Percentiles rank a stretch among this genome's conserved stretches.
These are phyloP conservation scores for Numida meleagris DNA, from an alignment of 2,113 vertebrate genomes.

Conservation along the genomic window DNA sequence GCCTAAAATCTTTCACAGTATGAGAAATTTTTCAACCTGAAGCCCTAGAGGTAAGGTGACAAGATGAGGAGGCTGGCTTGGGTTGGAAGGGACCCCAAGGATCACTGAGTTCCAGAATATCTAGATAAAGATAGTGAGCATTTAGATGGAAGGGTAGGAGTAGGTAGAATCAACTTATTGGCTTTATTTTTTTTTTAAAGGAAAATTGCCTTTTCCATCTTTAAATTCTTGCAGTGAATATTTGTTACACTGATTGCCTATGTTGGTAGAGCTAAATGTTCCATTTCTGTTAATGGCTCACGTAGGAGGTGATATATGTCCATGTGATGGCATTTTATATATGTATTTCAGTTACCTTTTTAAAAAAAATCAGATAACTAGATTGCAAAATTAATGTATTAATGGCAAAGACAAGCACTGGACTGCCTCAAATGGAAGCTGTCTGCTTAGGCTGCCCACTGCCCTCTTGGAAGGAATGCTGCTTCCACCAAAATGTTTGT, in stretches of 20 bases:
- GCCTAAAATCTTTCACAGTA: too few species aligned
- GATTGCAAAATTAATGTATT: neutral
- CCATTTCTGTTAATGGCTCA: neutral
- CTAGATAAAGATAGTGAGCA: neutral
- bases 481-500: neutral
- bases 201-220: neutral
- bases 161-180: neutral
- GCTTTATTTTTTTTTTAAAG: neutral
- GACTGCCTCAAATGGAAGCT: neutral
- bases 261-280: neutral
- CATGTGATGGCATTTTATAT: neutral
- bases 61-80: too few species aligned
- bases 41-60: too few species aligned
- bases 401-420: neutral
- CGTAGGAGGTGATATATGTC: neutral
- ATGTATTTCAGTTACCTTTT: neutral
- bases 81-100: too few species aligned
- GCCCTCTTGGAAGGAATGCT: neutral
- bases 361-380: neutral
- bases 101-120: too few species aligned
- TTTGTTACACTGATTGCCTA: neutral
- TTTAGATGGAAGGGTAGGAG: neutral
- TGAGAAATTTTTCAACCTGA: too few species aligned
- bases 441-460: neutral
- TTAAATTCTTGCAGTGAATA: neutral